phyloP scores from a whole-genome alignment of 2,888 invertebrate genomes.

The Meteorus cinctellus region DNA sequence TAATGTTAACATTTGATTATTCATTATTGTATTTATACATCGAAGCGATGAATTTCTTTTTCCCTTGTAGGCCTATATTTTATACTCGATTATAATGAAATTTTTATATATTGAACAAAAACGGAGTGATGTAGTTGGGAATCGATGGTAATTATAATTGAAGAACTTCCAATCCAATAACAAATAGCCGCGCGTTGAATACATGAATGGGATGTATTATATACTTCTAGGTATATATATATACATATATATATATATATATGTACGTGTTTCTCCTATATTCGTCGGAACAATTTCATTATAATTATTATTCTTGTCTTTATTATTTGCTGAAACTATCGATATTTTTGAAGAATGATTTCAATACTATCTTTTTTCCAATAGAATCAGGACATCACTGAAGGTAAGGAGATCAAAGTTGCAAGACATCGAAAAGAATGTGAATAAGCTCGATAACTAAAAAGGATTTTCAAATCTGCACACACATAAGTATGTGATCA shows the following conservation, averaged over 20 bases:
- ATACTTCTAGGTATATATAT: neutral
- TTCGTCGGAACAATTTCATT: neutral
- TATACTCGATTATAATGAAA: neutral
- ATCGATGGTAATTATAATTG: neutral
- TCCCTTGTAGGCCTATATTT: neutral
- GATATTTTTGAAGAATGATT: too few species aligned
- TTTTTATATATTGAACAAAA: neutral
- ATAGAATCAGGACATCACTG: neutral
- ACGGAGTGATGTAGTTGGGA: neutral
- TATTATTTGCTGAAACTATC: neutral
- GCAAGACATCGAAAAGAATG: neutral
- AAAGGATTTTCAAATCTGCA: neutral
- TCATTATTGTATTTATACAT: neutral
- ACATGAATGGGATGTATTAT: constrained; percentile 8
- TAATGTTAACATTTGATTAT: neutral
- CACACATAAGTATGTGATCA: neutral
- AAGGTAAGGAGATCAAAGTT: neutral
- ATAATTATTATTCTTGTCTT: neutral
- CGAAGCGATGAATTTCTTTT: neutral
- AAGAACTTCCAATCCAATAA: neutral
- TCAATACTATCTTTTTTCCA: neutral
- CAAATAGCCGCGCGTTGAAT: constrained; percentile 14
- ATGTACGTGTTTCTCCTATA: neutral
- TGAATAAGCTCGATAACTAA: neutral
- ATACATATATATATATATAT: neutral